These are phyloP conservation scores for Microcebus tavaratra DNA, from an alignment of 2,113 vertebrate genomes.

Conservation along the genomic window DNA sequence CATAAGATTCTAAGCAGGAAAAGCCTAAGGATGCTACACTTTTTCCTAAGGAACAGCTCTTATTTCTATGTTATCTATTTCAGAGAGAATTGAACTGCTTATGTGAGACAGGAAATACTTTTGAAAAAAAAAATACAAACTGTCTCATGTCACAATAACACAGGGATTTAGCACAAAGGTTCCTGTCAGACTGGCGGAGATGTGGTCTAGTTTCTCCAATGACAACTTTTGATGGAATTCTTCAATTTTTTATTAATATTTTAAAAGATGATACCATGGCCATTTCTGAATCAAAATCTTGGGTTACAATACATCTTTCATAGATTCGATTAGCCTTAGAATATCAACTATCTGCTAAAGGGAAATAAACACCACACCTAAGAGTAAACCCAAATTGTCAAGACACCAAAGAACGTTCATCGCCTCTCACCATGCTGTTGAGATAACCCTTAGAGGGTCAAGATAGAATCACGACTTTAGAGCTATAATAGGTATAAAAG, in stretches of 20 bases:
- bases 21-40: not conserved
- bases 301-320: not conserved
- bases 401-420: not conserved
- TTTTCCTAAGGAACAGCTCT: not conserved
- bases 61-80: slow-evolving; percentile 4
- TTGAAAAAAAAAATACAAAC: not conserved
- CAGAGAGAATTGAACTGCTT: not conserved
- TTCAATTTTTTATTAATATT: not conserved
- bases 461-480: not conserved
- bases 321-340: not conserved
- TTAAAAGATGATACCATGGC: not conserved
- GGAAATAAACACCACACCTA: not conserved
- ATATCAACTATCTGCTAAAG: not conserved
- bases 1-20: not conserved
- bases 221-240: not conserved
- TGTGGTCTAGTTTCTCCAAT: not conserved
- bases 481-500: not conserved
- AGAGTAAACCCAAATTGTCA: not conserved
- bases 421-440: not conserved
- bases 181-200: not conserved
- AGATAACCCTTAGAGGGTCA: not conserved
- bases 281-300: slow-evolving; percentile 14
- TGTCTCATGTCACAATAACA: not conserved
- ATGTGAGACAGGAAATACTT: not conserved
- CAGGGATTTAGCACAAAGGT: not conserved